Evolutionary conservation across 2,888 invertebrate genomes (phyloP).

Genomic region (Tipula helvola): DNA sequence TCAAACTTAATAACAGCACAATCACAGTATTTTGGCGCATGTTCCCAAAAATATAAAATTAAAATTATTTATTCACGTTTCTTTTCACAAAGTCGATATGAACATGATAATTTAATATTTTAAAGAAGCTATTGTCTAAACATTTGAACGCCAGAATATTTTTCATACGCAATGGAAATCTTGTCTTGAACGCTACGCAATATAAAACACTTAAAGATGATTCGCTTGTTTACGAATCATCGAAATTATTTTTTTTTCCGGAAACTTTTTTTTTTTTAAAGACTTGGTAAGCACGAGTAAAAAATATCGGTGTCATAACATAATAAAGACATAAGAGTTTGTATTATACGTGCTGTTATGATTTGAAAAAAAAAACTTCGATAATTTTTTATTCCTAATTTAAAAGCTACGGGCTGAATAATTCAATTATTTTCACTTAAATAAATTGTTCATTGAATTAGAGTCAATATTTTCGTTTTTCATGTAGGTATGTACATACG

Average conservation of each 20-base stretch:
- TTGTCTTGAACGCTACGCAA: too few relatives aligned
- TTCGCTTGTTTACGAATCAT: background rate
- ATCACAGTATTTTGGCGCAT: too few relatives aligned
- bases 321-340: background rate
- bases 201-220: background rate
- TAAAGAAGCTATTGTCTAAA: too few relatives aligned
- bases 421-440: background rate
- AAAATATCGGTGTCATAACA: background rate
- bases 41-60: too few relatives aligned
- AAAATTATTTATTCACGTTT: background rate
- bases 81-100: too few relatives aligned
- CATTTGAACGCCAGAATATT: too few relatives aligned
- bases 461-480: background rate
- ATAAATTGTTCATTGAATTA: background rate
- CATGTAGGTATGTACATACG: background rate
- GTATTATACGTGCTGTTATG: background rate
- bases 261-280: background rate
- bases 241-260: background rate
- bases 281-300: background rate
- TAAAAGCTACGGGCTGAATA: background rate
- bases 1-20: too few relatives aligned
- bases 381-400: background rate
- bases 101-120: too few relatives aligned
- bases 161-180: too few relatives aligned
- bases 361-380: background rate